phyloP scores from a whole-genome alignment of 1,140 invertebrate species.

The Nephila pilipes region DNA sequence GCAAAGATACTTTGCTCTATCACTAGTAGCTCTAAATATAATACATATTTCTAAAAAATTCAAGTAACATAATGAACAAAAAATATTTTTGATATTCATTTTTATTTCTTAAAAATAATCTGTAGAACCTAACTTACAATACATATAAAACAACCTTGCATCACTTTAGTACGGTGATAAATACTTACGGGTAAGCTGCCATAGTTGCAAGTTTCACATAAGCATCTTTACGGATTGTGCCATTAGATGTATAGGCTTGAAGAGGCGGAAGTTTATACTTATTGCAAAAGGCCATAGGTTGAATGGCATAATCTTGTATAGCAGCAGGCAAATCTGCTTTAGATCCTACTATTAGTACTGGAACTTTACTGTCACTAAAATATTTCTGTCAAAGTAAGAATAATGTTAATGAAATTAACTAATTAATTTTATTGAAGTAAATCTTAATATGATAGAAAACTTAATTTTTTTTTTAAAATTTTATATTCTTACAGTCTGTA shows the following conservation, averaged over 20 bases:
- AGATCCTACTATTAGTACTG: conserved; percentile 95
- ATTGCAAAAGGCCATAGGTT: conserved; percentile 94
- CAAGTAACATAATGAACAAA: too few species aligned
- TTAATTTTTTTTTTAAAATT: too few species aligned
- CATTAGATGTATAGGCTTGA: conserved; percentile 88
- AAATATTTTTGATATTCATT: background rate
- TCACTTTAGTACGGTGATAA: background rate
- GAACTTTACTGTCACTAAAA: conserved; percentile 96
- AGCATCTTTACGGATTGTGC: conserved; percentile 91
- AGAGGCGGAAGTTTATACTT: conserved; percentile 96
- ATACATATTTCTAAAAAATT: too few species aligned
- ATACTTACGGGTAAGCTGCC: conserved; percentile 99
- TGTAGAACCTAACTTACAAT: too few species aligned
- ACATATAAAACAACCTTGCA: too few species aligned
- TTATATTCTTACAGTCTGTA: too few species aligned
- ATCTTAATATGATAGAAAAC: background rate
- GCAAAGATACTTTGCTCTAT: background rate
- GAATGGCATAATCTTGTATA: conserved; percentile 94
- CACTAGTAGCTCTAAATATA: background rate
- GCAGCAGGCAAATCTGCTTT: conserved; percentile 92
- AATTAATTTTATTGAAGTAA: too few species aligned
- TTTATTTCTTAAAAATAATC: background rate
- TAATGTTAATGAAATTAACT: background rate
- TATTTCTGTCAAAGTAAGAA: conserved; percentile 89
- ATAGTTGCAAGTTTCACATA: conserved; percentile 98